Evolutionary conservation across 2,888 invertebrate species (phyloP), one percentile per base, ranked within the genome.

Genomic region (Pterostichus niger): DNA sequence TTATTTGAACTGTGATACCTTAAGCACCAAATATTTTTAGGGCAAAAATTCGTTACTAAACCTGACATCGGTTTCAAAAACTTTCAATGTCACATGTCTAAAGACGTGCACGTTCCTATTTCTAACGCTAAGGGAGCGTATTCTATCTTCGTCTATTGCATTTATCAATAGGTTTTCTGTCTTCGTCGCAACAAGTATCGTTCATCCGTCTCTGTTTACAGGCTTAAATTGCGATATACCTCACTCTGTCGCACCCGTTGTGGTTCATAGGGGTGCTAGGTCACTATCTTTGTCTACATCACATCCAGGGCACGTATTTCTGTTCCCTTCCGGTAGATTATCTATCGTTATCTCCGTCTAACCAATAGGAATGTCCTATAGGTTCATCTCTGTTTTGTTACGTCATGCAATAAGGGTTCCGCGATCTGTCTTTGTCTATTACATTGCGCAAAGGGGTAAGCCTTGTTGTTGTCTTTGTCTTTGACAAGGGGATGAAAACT

Each of bases 401-500:
- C 77, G 77, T 77, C 77, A 77, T 77, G n/a, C 33, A 33, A 52
- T 40, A 75, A 77, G 54, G 54, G 64, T 79, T 79, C 78, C 78
- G 35, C 59, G 52, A 15, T 59, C 11, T 56, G 46, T 78, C 78
- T 24, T 59, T 61, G 59, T 78, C 46, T 0, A 2, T 13, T 17
- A 15, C 68, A 44, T 40, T 10, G 46, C 17, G 17, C 44, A 35
- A 56, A 78, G 46, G 78, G 75, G 24, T 59, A 56, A 76, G 75
- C 83, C 52, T 15, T 49, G 15, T 71, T 49, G 56, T 17, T 75
- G 73, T 84, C 85, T 85, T 78, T 84, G 80, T 85, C 83, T 44
- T 24, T 83, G 84, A 81, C 84, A 84, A 84, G 85, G 86, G 87
- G 87, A 86, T 86, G 87, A 86, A 86, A 86, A 86, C 84, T 86